These are phyloP conservation scores for Eupithecia inturbata DNA, from an alignment of 2,888 invertebrate species.

Conservation along the genomic window DNA sequence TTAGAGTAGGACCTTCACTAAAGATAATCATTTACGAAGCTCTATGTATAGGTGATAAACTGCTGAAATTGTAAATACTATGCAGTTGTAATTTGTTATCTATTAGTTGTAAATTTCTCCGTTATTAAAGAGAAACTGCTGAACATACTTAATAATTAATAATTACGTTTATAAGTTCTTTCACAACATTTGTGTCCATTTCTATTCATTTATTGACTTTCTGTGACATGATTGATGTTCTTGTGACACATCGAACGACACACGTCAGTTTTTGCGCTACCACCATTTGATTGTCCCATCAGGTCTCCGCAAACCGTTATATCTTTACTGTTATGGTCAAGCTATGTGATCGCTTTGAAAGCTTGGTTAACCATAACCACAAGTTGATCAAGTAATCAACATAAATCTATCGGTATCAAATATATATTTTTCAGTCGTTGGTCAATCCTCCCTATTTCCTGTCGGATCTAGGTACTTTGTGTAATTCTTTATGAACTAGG, in stretches of 20 bases:
- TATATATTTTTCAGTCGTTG: not conserved
- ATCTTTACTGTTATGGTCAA: conserved; percentile 46
- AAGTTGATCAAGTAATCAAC: not conserved
- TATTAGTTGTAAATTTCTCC: not conserved
- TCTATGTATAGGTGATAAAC: not conserved
- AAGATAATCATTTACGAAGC: not conserved
- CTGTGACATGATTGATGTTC: conserved; percentile 52
- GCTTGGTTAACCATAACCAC: conserved; percentile 30
- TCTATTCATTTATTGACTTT: conserved; percentile 32
- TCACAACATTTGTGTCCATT: conserved; percentile 15
- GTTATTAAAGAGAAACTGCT: not conserved
- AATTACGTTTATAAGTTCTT: conserved; percentile 5
- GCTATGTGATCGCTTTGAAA: conserved; percentile 26
- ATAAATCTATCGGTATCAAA: not conserved
- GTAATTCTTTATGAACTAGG: no score
- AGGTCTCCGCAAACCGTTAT: conserved; percentile 52
- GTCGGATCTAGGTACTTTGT: not conserved
- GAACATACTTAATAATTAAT: no score
- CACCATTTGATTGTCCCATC: conserved; percentile 45
- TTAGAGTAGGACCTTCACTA: not conserved
- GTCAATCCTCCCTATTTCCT: not conserved
- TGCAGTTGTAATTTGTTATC: not conserved
- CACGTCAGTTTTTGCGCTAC: conserved; percentile 55
- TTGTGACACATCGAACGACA: conserved; percentile 32
- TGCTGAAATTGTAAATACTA: not conserved